Base-by-base conservation (phyloP, 2,797 vertebrate species). In the Thamnophis elegans region DNA sequence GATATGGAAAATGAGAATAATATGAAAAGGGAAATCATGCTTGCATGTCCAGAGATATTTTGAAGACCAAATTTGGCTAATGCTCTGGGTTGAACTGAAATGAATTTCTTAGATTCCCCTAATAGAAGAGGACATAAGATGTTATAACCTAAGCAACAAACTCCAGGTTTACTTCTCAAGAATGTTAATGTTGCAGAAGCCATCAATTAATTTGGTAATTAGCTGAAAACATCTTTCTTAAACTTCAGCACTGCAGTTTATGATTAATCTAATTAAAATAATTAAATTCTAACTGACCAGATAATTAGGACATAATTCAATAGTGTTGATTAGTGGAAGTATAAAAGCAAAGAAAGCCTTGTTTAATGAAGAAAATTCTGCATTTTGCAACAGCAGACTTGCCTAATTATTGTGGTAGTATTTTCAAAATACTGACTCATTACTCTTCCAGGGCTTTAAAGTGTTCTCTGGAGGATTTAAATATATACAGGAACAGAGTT, bases 171-270 rank as follows among this genome's bases (percentile, higher is more conserved):
- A 51, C 51, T 47, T 42, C 53, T 92, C 51, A 90, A 47, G 89
- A 90, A 53, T 88, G 13, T 60, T 60, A 82, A 90, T 90, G 22
- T 53, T 82, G 51, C 28, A 85, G 36, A 91, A 89, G 6, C 58
- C 58, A 26, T 92, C 5, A 85, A 32, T 88, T 93, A 93, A 68
- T 90, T 85, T 36, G 56, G n/a, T 68, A 89, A 94, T 92, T 93
- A 85, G 25, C 82, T 88, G 92, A 89, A 87, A 78, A 85, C 1
- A 28, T 68, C 62, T 73, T 25, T 78, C 88, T 10, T 93, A 89
- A 91, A 28, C 58, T 42, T 91, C 62, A 78, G 58, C 91, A 92
- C 91, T 95, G 85, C 0, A 94, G n/a, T 56, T 60, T 89, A 26
- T 87, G n/a, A 90, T 85, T 92, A 92, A 90, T 88, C 32, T 54